Base-by-base conservation (phyloP, 2,113 vertebrate genomes). In the Puma concolor region DNA sequence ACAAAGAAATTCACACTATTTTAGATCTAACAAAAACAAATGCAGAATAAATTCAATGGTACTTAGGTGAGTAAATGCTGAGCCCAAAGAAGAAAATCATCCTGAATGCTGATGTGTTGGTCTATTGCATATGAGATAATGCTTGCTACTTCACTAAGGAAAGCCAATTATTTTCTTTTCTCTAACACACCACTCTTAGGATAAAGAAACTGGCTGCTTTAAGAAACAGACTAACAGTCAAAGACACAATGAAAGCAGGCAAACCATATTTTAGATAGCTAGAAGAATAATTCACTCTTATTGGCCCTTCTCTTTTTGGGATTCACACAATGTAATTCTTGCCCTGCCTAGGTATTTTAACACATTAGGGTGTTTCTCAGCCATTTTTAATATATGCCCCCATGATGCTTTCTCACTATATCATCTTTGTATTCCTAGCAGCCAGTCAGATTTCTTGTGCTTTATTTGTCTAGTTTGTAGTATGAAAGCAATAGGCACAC, bases 281-380 rank as follows among this genome's bases (percentile, higher is more conserved):
- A 84, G 85, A 93, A 91, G 31, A 72, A 64, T 33, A 93, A 95
- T 96, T 92, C 38, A 41, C 19, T 97, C 74, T 69, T 64, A 93
- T 19, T 57, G 41, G 21, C 21, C 48, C 50, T 69, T 94, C 23
- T 93, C 14, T 29, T 16, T 80, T 87, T 89, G 44, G 67, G 74
- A 96, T 31, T 93, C 94, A 91, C 88, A 76, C 23, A 95, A 74
- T 76, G 14, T 81, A 96, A 96, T 95, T n/a, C 12, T 85, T 93
- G 41, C n/a, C 29, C 36, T 76, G 52, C 27, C 21, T 63, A 90
- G 48, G 67, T 84, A 72, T 79, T 88, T 97, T 84, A 83, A 82
- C 21, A 90, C 6, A 64, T 13, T 10, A 94, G 41, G 60, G 41
- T 64, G 15, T 48, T 96, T 92, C 57, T 91, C 54, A 88, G 71